Conservation (phyloP, 2,113 vertebrate genomes). For the Gymnarchus niloticus region DNA sequence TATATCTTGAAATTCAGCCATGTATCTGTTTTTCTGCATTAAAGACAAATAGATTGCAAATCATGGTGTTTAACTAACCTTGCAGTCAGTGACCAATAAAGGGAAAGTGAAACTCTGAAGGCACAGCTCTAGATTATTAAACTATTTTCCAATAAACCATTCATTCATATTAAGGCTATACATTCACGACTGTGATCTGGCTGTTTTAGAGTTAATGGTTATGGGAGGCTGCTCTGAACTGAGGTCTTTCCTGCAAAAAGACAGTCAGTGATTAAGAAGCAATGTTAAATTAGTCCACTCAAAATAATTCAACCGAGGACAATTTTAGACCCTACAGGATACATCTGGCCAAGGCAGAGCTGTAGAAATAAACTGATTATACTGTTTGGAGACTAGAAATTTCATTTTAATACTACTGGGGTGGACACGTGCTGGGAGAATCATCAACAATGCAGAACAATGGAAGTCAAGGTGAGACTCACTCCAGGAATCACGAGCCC, state of each 20-base stretch:
- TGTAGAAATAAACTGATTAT: not conserved
- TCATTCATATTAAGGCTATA: no score
- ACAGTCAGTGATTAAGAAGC: not conserved
- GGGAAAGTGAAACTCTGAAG: no score
- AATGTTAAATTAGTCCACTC: not conserved
- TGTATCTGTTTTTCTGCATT: no score
- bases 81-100: no score
- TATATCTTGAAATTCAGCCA: no score
- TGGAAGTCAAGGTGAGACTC: not conserved
- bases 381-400: not conserved
- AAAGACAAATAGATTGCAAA: no score
- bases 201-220: no score
- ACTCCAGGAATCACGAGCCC: not conserved
- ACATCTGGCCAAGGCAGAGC: not conserved
- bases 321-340: not conserved
- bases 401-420: not conserved
- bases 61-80: no score
- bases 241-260: not conserved
- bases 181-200: no score
- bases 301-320: not conserved
- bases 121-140: no score
- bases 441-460: not conserved
- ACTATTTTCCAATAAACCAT: no score
- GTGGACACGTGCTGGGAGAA: not conserved
- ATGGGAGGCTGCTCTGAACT: not conserved